Base-by-base conservation (phyloP, 37 sponge, comb jelly and placozoan genomes). In the Geodia barretti region DNA sequence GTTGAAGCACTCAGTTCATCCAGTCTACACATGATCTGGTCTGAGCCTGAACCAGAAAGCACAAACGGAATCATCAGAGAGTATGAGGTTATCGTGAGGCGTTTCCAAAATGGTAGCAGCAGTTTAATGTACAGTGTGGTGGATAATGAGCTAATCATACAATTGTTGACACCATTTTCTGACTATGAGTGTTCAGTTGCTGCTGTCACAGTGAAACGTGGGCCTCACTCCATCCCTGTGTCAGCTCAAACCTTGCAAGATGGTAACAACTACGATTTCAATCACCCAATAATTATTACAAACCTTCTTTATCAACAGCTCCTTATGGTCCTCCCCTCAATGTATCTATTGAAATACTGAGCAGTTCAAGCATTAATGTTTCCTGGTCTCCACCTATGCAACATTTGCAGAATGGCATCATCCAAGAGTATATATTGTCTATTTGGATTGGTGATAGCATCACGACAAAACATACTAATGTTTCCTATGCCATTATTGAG, bases 351-450 rank as follows among this genome's bases (percentile, higher is more conserved):
- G 17, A 24, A 59, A 33, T 61, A 11, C 21, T 35, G 39, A 60
- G 20, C 41, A 11, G 61, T 23, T 25, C 37, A 59, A 30, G 36
- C 24, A 31, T 72, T 1, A 35, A 38, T 41, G 36, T 40, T 14
- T 40, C 42, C 1, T 79, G 80, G 80, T 14, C 8, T 31, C 79
- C 79, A 33, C 79, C 79, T 11, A 66, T 2, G 4, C 0, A 3
- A 25, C 36, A 67, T 8, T 58, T 28, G 39, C 80, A 79, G 60
- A 79, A 79, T 79, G 80, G 80, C 17, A 30, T 79, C 30, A 68
- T 79, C 0, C 34, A 28, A n/a, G 3, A 25, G 9, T 79, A 79
- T 41, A n/a, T 8, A 28, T 32, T 79, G 19, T 24, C 23, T 72
- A 7, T 40, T n/a, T 1, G 25, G 35, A 19, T 20, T 40, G 40